A percentile compares a stretch with the other conserved stretches of the same genome.
Evolutionary conservation across 2,888 invertebrate genomes (phyloP).

Genomic region (Neelides folsomi): DNA sequence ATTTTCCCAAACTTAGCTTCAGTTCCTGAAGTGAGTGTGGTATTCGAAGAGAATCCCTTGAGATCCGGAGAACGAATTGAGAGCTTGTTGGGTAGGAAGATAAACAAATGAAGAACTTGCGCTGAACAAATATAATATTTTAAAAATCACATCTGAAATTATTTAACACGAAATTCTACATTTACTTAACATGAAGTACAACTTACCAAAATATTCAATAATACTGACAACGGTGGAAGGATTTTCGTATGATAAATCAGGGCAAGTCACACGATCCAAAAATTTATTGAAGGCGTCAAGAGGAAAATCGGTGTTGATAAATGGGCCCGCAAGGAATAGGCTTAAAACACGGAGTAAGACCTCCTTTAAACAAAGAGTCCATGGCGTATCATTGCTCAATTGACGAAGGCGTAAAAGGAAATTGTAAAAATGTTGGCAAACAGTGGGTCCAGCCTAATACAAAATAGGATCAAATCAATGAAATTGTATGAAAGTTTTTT

Average conservation of each 20-base stretch:
- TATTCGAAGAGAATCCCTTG: no score
- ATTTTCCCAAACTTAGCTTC: constrained; percentile 18
- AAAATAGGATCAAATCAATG: constrained; percentile 5
- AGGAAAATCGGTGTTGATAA: constrained; percentile 42
- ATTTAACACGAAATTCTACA: neutral
- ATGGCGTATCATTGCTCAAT: constrained; percentile 34
- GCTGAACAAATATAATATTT: constrained; percentile 13
- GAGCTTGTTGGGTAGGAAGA: constrained; percentile 30
- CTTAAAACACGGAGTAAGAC: constrained; percentile 27
- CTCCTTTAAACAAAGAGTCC: constrained; percentile 31
- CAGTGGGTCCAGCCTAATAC: constrained; percentile 58
- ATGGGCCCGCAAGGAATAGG: constrained; percentile 35
- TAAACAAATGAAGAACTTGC: constrained; percentile 27
- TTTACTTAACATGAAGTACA: no score
- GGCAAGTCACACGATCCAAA: constrained; percentile 50
- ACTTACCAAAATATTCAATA: constrained; percentile 55
- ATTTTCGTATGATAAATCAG: constrained; percentile 55
- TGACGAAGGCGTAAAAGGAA: constrained; percentile 55
- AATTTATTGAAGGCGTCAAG: constrained; percentile 62
- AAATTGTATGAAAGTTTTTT: neutral
- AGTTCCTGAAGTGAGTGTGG: neutral
- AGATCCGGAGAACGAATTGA: constrained; percentile 18
- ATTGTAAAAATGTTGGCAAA: constrained; percentile 58
- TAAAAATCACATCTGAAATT: neutral
- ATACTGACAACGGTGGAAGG: constrained; percentile 58